Evolutionary conservation across 2,113 vertebrate genomes (phyloP), one percentile per base, ranked within the genome.

Genomic region (Thomomys bottae): DNA sequence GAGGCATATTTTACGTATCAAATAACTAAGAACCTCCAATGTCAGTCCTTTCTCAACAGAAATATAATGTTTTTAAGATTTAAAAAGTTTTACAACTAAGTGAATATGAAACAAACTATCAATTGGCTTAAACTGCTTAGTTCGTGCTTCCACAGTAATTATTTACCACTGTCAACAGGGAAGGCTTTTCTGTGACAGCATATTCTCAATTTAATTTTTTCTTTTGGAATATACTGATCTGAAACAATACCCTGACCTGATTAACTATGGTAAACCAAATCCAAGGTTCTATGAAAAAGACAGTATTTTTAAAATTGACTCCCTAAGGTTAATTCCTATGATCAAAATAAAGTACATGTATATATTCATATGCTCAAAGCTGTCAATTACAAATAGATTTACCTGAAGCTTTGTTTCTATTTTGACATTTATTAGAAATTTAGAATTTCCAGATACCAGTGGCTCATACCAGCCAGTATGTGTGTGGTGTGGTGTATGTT

Each of bases 61-160:
- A 92, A 92, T 11, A 64, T 20, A 89, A 71, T 38, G 38, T 75
- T 94, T 71, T 93, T 9, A 75, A 92, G 57, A 54, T 67, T 88
- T 20, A 28, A 84, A 72, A 80, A 81, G 78, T 40, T 34, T 78
- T 79, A 79, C n/a, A 79, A 59, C 28, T 79, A 90, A 91, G 34
- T 42, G 32, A 34, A 77, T 14, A 87, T 76, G 59, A 75, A 84
- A 34, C 23, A 84, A 91, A 57, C 66, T 90, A 11, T 80, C 30
- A 59, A 21, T 79, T 88, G n/a, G 14, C 24, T 76, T 71, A 45
- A 90, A 88, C 85, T 75, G 42, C 59, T 92, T 72, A 84, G 57
- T 54, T 54, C n/a, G n/a, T 61, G 45, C 38, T 73, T 54, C 59
- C 9, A 49, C 5, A 81, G 57, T 94, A 80, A 81, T 1, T 80